Evolutionary conservation across 2,113 vertebrate genomes (phyloP).

Genomic region (Chamaea fasciata): DNA sequence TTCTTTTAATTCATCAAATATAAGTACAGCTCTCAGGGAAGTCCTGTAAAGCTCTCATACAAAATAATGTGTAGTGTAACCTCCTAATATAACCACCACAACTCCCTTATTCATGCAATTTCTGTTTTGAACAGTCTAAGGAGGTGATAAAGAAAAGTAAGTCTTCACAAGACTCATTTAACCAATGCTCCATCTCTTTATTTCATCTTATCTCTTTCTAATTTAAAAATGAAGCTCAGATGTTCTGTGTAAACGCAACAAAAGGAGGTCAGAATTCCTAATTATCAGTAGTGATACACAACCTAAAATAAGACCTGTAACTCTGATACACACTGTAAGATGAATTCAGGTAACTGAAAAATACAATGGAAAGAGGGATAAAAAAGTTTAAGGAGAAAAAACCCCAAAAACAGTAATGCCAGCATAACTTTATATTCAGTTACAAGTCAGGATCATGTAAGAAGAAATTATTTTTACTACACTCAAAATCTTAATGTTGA

Average conservation of each 20-base stretch:
- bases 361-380: neutral
- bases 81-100: neutral
- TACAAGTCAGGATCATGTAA: constrained; percentile 12
- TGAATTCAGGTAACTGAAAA: neutral
- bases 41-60: neutral
- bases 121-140: neutral
- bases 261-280: neutral
- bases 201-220: neutral
- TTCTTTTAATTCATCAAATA: neutral
- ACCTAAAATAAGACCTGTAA: neutral
- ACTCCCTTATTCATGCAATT: neutral
- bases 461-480: constrained; percentile 49
- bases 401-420: neutral
- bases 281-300: neutral
- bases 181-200: neutral
- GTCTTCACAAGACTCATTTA: neutral
- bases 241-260: neutral
- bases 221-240: neutral
- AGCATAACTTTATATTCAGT: constrained; percentile 2
- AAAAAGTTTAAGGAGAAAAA: neutral
- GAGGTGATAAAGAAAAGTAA: neutral
- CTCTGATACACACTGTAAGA: neutral
- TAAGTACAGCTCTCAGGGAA: neutral
- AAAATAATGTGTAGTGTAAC: neutral
- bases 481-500: constrained; percentile 7